Evolutionary conservation across 2,888 invertebrate species (phyloP).

Genomic region (Melikaiella ostensackeni): DNA sequence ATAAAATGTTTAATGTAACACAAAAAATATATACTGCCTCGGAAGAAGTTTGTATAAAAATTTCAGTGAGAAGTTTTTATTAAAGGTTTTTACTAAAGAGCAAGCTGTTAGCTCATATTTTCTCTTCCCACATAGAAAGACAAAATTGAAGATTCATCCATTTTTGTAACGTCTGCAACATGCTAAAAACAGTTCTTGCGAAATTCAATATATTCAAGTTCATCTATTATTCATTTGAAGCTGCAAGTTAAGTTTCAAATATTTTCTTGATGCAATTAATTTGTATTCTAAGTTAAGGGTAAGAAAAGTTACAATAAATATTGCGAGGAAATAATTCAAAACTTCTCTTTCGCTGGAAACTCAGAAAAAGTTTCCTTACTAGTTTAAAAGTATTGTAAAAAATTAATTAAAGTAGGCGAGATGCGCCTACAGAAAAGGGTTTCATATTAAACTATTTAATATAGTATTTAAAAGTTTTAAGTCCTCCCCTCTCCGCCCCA

Average conservation of each 20-base stretch:
- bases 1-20: background rate
- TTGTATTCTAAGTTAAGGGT: background rate
- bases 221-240: background rate
- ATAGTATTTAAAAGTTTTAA: no score
- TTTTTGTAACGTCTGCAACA: background rate
- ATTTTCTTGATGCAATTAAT: no score
- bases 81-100: background rate
- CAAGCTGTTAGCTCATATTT: background rate
- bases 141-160: background rate
- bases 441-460: no score
- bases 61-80: slow-evolving; percentile 10
- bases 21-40: background rate
- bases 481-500: no score
- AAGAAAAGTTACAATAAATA: no score
- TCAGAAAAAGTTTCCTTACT: no score
- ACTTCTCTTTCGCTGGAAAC: background rate
- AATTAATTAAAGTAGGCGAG: no score
- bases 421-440: no score
- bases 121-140: background rate
- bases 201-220: no score
- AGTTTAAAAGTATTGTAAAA: no score
- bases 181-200: no score
- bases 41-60: background rate
- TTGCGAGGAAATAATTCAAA: background rate
- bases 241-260: no score